Percentiles rank a stretch among this genome's conserved stretches.
Evolutionary conservation across 2,797 vertebrate species (phyloP).

Genomic region (Mus minutoides): DNA sequence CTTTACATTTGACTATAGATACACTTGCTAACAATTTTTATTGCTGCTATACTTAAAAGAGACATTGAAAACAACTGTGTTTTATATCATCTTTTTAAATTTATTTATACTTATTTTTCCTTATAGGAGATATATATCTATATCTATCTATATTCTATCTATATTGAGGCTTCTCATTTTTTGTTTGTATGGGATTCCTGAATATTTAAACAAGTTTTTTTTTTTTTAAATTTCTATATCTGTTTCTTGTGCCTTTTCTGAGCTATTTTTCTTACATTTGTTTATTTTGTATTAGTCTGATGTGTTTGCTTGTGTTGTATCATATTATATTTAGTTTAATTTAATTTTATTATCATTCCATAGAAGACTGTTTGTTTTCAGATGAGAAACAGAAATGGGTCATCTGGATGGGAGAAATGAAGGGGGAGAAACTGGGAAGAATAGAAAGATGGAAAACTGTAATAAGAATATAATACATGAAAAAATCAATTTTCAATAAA

Average conservation of each 20-base stretch:
- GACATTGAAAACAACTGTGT: not conserved
- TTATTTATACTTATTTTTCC: not conserved
- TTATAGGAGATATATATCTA: too few relatives aligned
- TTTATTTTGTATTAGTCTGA: not conserved
- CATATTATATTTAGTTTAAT: not conserved
- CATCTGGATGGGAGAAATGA: too few relatives aligned
- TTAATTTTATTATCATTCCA: not conserved
- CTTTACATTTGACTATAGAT: too few relatives aligned
- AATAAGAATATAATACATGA: not conserved
- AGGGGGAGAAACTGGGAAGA: rapidly evolving
- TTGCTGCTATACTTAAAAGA: not conserved
- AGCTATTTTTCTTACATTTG: not conserved
- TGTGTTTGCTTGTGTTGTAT: not conserved
- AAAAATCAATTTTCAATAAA: not conserved
- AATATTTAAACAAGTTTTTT: too few relatives aligned
- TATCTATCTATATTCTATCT: too few relatives aligned
- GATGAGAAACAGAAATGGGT: not conserved
- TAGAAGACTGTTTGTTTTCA: not conserved
- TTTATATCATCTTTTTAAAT: not conserved
- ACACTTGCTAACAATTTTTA: not conserved
- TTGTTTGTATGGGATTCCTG: too few relatives aligned
- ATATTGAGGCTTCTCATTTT: not conserved
- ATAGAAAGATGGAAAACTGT: not conserved
- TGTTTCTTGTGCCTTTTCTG: not conserved
- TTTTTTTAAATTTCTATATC: not conserved